Conservation (phyloP, 2,888 invertebrate species). For the Meliscaeva auricollis region DNA sequence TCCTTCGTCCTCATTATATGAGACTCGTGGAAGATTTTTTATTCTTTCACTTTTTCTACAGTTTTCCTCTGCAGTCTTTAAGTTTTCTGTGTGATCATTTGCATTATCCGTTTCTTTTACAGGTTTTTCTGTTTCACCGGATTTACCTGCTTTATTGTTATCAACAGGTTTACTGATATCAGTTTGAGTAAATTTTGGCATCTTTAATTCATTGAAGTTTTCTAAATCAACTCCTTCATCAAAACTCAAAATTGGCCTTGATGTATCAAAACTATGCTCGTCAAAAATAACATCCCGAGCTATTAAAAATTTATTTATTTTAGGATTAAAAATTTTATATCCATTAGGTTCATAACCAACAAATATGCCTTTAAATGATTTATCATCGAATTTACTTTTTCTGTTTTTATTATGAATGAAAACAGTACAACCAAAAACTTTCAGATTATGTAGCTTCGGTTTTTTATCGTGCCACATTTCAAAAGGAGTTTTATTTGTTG, state of each 20-base stretch:
- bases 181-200: constrained; percentile 11
- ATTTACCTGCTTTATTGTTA: constrained; percentile 31
- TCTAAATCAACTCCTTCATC: constrained; percentile 11
- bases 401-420: constrained; percentile 79
- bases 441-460: constrained; percentile 78
- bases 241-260: constrained; percentile 70
- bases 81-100: background rate
- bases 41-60: constrained; percentile 55
- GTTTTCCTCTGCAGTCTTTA: constrained; percentile 15
- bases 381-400: constrained; percentile 80
- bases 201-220: background rate
- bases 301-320: constrained; percentile 78
- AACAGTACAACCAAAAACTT: constrained; percentile 80
- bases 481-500: constrained; percentile 79
- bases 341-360: constrained; percentile 80
- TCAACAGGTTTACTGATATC: background rate
- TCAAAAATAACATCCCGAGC: constrained; percentile 81
- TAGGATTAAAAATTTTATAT: constrained; percentile 80
- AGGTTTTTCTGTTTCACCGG: constrained; percentile 19
- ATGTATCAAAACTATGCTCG: constrained; percentile 77
- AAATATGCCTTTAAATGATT: constrained; percentile 80
- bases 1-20: constrained; percentile 45
- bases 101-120: constrained; percentile 9
- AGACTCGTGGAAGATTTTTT: constrained; percentile 22
- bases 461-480: constrained; percentile 82